Conservation (phyloP, 2,797 vertebrate species). For the Fistularia commersonii region DNA sequence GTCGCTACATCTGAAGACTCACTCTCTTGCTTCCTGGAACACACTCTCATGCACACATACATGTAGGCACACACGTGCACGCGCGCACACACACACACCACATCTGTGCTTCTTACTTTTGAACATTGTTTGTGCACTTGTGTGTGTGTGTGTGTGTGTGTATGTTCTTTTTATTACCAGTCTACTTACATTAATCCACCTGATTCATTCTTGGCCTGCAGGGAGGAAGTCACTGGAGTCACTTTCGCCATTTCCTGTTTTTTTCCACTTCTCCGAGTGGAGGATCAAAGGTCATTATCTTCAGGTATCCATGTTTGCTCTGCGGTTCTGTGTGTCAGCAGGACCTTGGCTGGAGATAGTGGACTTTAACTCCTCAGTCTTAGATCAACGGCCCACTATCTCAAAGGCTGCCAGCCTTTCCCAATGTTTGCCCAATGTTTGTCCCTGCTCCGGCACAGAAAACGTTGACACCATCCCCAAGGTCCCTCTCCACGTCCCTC, state of each 20-base stretch:
- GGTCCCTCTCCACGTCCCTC: constrained; percentile 60
- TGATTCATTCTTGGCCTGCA: constrained; percentile 75
- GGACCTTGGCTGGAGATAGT: constrained; percentile 74
- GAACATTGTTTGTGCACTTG: constrained; percentile 28
- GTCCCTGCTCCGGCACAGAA: constrained; percentile 72
- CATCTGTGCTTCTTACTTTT: constrained; percentile 82
- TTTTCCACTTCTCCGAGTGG: constrained; percentile 25
- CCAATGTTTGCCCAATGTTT: constrained; percentile 75
- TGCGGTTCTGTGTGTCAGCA: constrained; percentile 62
- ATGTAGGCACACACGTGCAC: constrained; percentile 18
- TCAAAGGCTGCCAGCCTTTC: constrained; percentile 74
- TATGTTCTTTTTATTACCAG: constrained; percentile 55
- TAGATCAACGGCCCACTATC: constrained; percentile 77
- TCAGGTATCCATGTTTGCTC: constrained; percentile 75
- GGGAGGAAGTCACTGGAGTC: constrained; percentile 59
- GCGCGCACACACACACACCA: constrained; percentile 76
- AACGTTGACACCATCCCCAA: constrained; percentile 74
- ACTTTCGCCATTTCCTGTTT: constrained; percentile 71
- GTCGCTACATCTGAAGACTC: constrained; percentile 99
- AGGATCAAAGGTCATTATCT: constrained; percentile 73
- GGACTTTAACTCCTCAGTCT: constrained; percentile 70
- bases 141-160: constrained; percentile 9
- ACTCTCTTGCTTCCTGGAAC: constrained; percentile 56
- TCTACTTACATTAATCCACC: constrained; percentile 82
- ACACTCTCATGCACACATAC: constrained; percentile 34